These are phyloP conservation scores for Poeciliopsis paucimaculata DNA, from an alignment of 2,797 vertebrate species.

Conservation along the genomic window DNA sequence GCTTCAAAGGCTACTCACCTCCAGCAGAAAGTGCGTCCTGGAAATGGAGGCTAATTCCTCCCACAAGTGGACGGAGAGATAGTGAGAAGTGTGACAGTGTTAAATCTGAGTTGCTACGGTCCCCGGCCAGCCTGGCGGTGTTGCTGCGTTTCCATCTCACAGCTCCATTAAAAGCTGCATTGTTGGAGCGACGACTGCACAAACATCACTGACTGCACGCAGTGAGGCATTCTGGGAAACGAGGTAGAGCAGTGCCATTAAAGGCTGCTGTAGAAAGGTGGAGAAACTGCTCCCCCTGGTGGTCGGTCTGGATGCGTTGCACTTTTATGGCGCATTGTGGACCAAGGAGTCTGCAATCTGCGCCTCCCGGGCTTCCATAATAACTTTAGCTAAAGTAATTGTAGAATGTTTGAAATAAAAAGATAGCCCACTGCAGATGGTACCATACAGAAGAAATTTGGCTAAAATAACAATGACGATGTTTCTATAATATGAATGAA, in stretches of 20 bases:
- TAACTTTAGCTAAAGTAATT: not conserved
- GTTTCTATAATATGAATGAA: not conserved
- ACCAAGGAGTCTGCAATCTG: not conserved
- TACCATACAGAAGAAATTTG: not conserved
- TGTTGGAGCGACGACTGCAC: slow-evolving; percentile 71
- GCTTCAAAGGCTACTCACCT: slow-evolving; percentile 74
- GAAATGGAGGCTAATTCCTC: slow-evolving; percentile 10
- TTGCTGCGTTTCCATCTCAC: slow-evolving; percentile 45
- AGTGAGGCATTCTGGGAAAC: slow-evolving; percentile 72
- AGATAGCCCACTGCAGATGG: not conserved
- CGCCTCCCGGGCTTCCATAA: not conserved
- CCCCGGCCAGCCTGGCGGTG: slow-evolving; percentile 38
- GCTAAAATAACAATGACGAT: not conserved
- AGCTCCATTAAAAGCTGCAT: slow-evolving; percentile 79
- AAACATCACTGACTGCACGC: slow-evolving; percentile 61
- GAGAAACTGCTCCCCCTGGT: slow-evolving; percentile 40
- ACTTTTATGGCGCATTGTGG: not conserved
- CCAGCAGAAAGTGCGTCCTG: slow-evolving; percentile 12
- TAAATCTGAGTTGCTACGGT: not conserved
- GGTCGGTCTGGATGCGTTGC: not conserved
- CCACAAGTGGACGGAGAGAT: slow-evolving; percentile 14
- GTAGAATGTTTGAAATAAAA: not conserved
- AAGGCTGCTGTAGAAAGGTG: not conserved
- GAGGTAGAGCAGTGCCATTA: slow-evolving; percentile 14
- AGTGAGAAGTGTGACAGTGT: not conserved